phyloP scores from a whole-genome alignment of 2,797 vertebrate species.

The Phaenicophaeus curvirostris region DNA sequence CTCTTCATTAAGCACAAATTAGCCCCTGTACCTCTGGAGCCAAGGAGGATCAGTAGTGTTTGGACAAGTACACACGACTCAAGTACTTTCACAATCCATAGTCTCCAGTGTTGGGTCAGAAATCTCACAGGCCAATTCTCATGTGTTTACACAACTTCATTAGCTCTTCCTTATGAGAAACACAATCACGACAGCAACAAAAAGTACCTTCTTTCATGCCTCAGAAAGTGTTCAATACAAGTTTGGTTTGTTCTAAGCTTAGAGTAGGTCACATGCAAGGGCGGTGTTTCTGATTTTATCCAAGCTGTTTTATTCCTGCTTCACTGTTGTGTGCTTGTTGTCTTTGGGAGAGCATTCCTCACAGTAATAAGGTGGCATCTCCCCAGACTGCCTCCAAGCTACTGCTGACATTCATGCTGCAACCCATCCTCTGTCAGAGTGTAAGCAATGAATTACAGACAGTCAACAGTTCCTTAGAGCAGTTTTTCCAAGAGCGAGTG shows the following conservation, averaged over 20 bases:
- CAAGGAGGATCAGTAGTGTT: not conserved
- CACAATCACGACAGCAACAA: not conserved
- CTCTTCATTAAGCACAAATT: not conserved
- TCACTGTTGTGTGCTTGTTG: not conserved
- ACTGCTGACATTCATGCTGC: not conserved
- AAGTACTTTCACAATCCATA: not conserved
- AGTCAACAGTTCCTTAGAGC: constrained; percentile 5
- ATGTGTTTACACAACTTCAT: not conserved
- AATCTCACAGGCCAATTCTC: not conserved
- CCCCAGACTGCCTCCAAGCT: constrained; percentile 48
- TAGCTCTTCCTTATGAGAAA: not conserved
- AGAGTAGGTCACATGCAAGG: not conserved
- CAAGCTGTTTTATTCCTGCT: constrained; percentile 9
- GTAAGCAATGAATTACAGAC: not conserved
- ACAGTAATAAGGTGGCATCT: constrained; percentile 29
- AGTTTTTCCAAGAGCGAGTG: not conserved
- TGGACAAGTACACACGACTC: rapidly evolving
- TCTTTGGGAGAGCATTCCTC: constrained; percentile 16
- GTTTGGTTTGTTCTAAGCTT: constrained; percentile 29
- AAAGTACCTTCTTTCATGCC: not conserved
- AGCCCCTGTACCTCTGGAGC: not conserved
- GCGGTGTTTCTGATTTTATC: constrained; percentile 43
- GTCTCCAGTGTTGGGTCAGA: not conserved
- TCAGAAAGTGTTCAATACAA: not conserved
- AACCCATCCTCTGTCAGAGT: constrained; percentile 3